Evolutionary conservation across 2,888 invertebrate genomes (phyloP), one percentile per base, ranked within the genome.

Genomic region (Nomada fabriciana): DNA sequence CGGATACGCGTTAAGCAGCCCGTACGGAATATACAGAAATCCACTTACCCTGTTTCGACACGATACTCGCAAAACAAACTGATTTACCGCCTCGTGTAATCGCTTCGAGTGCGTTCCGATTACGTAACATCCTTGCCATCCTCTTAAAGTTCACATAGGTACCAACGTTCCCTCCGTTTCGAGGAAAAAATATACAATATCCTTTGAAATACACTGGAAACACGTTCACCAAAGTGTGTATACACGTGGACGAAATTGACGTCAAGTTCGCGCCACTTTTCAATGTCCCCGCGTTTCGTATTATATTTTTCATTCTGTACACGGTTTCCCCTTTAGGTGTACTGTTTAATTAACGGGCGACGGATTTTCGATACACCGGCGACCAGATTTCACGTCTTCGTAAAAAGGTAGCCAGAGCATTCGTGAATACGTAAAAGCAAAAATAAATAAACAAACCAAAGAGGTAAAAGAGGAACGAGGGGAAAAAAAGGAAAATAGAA

Each of bases 11-110:
- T 61, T 64, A 64, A 68, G 63, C 73, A 80, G 57, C 59, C 68
- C 55, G 47, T 18, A 36, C 15, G 23, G 64, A 68, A 72, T 80
- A 57, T 64, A 64, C 25, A 61, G 78, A 77, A 65, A 65, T 64
- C 64, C 68, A 78, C 64, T 80, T 80, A 73, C 80, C 57, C 57
- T 72, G 72, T 73, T 80, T 80, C 59, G 74, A 57, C 68, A 18
- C 59, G 59, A 36, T 65, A 25, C 53, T 25, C 64, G 25, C 52
- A n/a, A 64, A 80, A 80, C 57, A 59, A 59, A 80, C 57, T 73
- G 68, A 81, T 73, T 81, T 73, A 73, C 80, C 64, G 59, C n/a
- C 42, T 29, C 36, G 52, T 20, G 29, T 69, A 80, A 80, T 69
- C 53, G 42, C 52, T 42, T 18, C 43, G 43, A 57, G 25, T 52